Base-by-base conservation (phyloP, 2,888 invertebrate species). In the Metalampra italica region DNA sequence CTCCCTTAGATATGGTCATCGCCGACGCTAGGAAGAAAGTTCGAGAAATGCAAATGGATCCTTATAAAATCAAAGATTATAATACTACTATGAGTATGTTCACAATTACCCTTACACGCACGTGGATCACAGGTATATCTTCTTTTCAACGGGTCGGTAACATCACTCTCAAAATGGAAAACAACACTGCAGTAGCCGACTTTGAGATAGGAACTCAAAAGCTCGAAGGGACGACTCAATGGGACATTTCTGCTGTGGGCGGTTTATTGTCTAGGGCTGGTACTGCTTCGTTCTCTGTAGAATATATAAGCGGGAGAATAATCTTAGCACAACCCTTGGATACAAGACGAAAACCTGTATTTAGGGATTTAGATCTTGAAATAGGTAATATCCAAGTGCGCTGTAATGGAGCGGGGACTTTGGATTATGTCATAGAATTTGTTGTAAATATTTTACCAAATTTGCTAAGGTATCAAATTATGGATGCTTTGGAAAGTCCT, bases 371-470 rank as follows among this genome's bases (percentile, higher is more conserved):
- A 34, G 93, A 96, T 68, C 84, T 97, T 46, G 95, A 95, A 74
- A 75, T 96, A 55, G 96, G 96, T 3, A 96, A 96, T 69, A 95
- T 96, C 59, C 96, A 96, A 78, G 91, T 96, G 13, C 90, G 96
- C 15, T 94, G 94, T 62, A 92, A 96, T 61, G 97, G 97, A 0
- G 94, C 96, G 0, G 96, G 97, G n/a, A 95, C 96, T 0, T 56
- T 95, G 12, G 97, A 97, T 79, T 97, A 96, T 68, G 70, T 94
- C 0, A 86, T 96, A 52, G 97, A 97, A 80, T 93, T 95, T 50
- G 91, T 90, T 4, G 91, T 96, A 0, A 97, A 97, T 74, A 89
- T 97, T 43, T 68, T 97, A 45, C 96, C 97, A 0, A 97, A 97
- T 89, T 82, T 96, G 42, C 82, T 97, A 53, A 91, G 97, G 47